Base-by-base conservation (phyloP, 1,140 invertebrate genomes). In the Phenacoccus solenopsis region DNA sequence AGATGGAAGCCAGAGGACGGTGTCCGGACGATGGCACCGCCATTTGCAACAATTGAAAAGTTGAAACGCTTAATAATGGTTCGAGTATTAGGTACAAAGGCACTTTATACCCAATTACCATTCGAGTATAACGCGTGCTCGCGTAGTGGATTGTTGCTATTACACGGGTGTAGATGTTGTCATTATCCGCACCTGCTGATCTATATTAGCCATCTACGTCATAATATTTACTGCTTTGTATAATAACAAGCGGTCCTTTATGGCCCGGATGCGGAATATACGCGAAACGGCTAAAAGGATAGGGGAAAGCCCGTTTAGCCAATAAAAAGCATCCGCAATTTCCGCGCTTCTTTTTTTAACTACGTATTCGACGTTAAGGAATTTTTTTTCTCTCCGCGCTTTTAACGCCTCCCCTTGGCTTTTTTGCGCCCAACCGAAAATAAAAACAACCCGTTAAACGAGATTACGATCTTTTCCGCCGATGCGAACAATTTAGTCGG, bases 241-340 rank as follows among this genome's bases (percentile, higher is more conserved):
- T 49, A 49, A 49, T 49, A 49, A 49, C 38, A 49, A n/a, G 38
- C 38, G 38, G 20, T 49, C 38, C 16, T 49, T 49, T 49, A 49
- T 49, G 38, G 38, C 38, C 38, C 12, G 13, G 20, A n/a, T 3
- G 20, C 20, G 16, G 38, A 49, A 49, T 16, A 49, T 49, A 49
- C 38, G 38, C 38, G 38, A 3, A 2, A 49, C 3, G 20, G 38
- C 16, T 9, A 49, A 10, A n/a, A n/a, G 16, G 12, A 5, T 16
- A 3, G 16, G 38, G 20, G 38, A 5, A n/a, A 49, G 38, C 5
- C 5, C 13, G 38, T 16, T 49, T 10, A 32, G 30, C 38, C 38
- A 49, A 49, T 49, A 49, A 49, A 49, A 49, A 49, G 38, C 38
- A 49, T n/a, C 38, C 38, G 38, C 38, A 49, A 49, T 49, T 49